Evolutionary conservation across 1,140 invertebrate species (phyloP).

Genomic region (Schlechtendalia chinensis): DNA sequence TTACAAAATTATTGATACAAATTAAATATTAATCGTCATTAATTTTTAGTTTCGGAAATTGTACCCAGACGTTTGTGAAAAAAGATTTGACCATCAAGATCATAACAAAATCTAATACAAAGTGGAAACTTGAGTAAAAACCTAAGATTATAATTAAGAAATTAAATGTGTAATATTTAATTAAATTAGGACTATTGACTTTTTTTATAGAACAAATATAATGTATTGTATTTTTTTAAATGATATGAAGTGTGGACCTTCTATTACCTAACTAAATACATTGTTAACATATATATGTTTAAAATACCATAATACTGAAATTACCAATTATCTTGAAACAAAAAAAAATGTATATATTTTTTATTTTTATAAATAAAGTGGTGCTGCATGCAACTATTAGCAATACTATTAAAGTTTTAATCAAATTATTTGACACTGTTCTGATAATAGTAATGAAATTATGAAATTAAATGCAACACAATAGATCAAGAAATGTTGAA

Average conservation of each 20-base stretch:
- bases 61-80: slow-evolving; percentile 30
- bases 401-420: neutral
- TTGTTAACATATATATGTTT: too few species aligned
- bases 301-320: too few species aligned
- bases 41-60: slow-evolving; percentile 27
- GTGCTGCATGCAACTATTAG: neutral
- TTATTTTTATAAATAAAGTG: neutral
- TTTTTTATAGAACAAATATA: neutral
- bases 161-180: neutral
- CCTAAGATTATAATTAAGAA: slow-evolving; percentile 8
- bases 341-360: too few species aligned
- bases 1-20: neutral
- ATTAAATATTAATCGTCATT: neutral
- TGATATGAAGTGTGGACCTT: neutral
- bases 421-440: neutral
- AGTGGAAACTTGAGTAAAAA: slow-evolving; percentile 10
- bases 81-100: neutral
- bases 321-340: too few species aligned
- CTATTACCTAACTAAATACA: too few species aligned
- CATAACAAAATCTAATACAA: neutral
- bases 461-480: too few species aligned
- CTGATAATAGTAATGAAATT: too few species aligned
- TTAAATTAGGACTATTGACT: neutral
- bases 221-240: neutral
- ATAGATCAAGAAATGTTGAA: too few species aligned